Evolutionary conservation across 2,113 vertebrate species (phyloP).

Genomic region (Microcebus griseorufus): DNA sequence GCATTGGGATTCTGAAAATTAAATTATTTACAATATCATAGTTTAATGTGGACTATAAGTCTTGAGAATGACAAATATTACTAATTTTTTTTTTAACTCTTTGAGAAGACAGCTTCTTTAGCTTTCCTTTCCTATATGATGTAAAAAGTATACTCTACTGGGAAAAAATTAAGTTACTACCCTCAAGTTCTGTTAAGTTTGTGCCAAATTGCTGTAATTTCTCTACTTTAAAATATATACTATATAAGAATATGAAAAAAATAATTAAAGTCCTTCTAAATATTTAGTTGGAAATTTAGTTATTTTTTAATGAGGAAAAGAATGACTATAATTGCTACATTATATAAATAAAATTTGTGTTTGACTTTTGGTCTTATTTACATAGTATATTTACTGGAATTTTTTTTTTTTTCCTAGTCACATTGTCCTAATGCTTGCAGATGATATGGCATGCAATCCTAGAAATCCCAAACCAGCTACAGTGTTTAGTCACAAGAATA

Average conservation of each 20-base stretch:
- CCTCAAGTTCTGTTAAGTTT: background rate
- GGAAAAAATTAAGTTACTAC: background rate
- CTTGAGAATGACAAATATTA: background rate
- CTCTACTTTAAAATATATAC: background rate
- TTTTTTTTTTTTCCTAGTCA: constrained; percentile 85
- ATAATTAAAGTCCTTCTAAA: background rate
- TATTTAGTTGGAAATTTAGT: background rate
- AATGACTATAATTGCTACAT: background rate
- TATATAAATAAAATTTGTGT: background rate
- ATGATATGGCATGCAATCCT: constrained; percentile 99
- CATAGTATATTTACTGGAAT: background rate
- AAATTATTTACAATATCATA: background rate
- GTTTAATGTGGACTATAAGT: background rate
- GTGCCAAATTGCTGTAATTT: constrained; percentile 7
- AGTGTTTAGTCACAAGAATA: constrained; percentile 98
- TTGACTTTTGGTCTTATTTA: constrained; percentile 29
- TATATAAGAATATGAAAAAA: background rate
- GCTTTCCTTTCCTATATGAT: background rate
- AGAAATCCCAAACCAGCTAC: constrained; percentile 98
- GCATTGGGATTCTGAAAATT: constrained; percentile 7
- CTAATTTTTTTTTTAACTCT: background rate
- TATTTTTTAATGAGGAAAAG: constrained; percentile 9
- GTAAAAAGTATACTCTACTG: background rate
- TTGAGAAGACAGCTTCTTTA: background rate
- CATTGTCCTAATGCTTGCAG: constrained; percentile 98